Evolutionary conservation across 2,113 vertebrate species (phyloP).

Genomic region (Delphinus delphis): DNA sequence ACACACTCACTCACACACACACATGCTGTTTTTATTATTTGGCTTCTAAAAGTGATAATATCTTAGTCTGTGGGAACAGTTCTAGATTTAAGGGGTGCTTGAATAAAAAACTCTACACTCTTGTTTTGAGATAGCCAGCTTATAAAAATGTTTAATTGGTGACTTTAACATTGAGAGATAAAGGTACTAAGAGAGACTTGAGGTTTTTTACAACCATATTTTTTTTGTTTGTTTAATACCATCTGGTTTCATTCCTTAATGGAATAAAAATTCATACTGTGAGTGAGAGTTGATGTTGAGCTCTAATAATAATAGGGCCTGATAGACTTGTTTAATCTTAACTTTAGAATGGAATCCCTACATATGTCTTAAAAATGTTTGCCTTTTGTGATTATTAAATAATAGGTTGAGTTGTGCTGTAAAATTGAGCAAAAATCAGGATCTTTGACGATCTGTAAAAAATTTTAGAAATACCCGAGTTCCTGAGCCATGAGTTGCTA

Average conservation of each 20-base stretch:
- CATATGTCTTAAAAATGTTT: neutral
- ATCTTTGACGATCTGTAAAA: conserved; percentile 14
- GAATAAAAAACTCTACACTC: conserved; percentile 19
- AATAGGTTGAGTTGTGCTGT: neutral
- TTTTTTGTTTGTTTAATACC: conserved; percentile 21
- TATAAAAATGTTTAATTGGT: conserved; percentile 32
- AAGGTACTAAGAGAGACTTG: neutral
- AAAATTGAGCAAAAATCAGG: conserved; percentile 11
- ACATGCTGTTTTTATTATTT: neutral
- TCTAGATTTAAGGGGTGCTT: conserved; percentile 8
- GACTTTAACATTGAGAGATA: conserved; percentile 31
- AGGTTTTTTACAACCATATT: neutral
- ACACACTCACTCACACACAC: neutral
- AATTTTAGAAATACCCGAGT: neutral
- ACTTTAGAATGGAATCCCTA: neutral
- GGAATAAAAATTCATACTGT: neutral
- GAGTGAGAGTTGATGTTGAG: conserved; percentile 32
- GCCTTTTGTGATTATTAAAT: neutral
- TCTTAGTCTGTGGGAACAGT: neutral
- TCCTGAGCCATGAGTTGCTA: conserved; percentile 10
- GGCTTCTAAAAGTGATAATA: conserved; percentile 45
- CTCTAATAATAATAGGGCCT: neutral
- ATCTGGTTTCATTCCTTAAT: neutral
- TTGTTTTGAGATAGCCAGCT: conserved; percentile 10
- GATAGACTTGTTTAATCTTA: conserved; percentile 7